phyloP scores from a whole-genome alignment of 2,888 invertebrate genomes.

The Kryphioiulus occultus region DNA sequence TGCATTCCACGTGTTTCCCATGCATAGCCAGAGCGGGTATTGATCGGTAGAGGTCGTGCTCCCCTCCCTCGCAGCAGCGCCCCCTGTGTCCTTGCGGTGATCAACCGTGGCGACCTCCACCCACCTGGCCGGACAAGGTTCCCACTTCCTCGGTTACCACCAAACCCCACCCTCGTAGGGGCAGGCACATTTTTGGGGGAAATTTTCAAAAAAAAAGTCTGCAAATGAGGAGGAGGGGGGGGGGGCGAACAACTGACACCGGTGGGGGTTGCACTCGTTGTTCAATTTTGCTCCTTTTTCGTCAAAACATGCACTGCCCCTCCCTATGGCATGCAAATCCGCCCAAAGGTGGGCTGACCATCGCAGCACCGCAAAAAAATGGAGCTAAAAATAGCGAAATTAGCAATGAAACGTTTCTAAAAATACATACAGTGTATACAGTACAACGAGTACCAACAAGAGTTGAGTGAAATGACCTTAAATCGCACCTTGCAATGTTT shows the following conservation, averaged over 20 bases:
- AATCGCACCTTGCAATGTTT: too few relatives aligned
- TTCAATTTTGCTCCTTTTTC: background rate
- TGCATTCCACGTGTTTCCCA: background rate
- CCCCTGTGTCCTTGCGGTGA: background rate
- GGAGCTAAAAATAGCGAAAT: too few relatives aligned
- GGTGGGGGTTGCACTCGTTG: constrained; percentile 25
- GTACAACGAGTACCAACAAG: too few relatives aligned
- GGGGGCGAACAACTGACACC: constrained; percentile 3
- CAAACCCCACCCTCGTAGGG: too few relatives aligned
- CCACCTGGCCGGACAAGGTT: background rate
- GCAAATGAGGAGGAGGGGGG: too few relatives aligned
- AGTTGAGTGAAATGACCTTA: too few relatives aligned
- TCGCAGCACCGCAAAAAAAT: background rate
- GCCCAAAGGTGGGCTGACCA: background rate
- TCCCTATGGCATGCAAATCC: too few relatives aligned
- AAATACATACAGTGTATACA: too few relatives aligned
- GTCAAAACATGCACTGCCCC: background rate
- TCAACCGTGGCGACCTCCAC: background rate
- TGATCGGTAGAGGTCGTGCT: background rate
- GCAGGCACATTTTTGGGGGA: too few relatives aligned
- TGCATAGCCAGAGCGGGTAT: background rate
- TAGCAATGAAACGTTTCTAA: too few relatives aligned
- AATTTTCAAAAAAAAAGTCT: too few relatives aligned
- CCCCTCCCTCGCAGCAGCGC: background rate
- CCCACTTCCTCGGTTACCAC: background rate